Evolutionary conservation across 2,113 vertebrate genomes (phyloP).

Genomic region (Ailurus styani): DNA sequence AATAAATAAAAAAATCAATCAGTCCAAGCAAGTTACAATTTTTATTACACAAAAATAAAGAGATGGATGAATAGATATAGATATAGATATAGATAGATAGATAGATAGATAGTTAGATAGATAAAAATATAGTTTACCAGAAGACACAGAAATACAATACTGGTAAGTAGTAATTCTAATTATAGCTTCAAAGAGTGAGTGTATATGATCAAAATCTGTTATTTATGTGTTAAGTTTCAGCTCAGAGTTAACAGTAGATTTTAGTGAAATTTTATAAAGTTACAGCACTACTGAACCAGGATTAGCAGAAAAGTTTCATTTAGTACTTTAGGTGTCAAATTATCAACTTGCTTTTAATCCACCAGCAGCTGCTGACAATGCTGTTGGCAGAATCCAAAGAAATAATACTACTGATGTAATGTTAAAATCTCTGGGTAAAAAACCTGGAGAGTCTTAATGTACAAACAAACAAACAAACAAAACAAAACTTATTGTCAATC

Average conservation of each 20-base stretch:
- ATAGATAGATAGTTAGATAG: neutral
- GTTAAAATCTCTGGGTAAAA: neutral
- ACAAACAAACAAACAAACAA: too few species aligned
- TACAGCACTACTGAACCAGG: neutral
- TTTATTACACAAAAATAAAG: neutral
- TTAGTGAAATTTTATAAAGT: neutral
- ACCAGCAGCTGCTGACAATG: neutral
- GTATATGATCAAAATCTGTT: neutral
- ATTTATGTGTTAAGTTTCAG: neutral
- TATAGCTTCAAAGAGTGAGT: neutral
- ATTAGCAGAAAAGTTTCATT: neutral
- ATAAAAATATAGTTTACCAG: neutral
- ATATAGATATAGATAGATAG: neutral
- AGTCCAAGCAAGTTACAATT: neutral
- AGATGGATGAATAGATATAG: neutral
- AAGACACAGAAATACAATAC: neutral
- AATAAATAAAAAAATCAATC: neutral
- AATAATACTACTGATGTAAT: neutral
- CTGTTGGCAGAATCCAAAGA: neutral
- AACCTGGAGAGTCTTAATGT: neutral
- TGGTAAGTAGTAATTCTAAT: neutral
- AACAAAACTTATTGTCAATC: too few species aligned
- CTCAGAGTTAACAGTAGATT: neutral
- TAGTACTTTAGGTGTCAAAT: neutral
- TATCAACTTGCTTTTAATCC: neutral